Evolutionary conservation across 2,797 vertebrate species (phyloP), one percentile per base, ranked within the genome.

Genomic region (Pygocentrus nattereri): DNA sequence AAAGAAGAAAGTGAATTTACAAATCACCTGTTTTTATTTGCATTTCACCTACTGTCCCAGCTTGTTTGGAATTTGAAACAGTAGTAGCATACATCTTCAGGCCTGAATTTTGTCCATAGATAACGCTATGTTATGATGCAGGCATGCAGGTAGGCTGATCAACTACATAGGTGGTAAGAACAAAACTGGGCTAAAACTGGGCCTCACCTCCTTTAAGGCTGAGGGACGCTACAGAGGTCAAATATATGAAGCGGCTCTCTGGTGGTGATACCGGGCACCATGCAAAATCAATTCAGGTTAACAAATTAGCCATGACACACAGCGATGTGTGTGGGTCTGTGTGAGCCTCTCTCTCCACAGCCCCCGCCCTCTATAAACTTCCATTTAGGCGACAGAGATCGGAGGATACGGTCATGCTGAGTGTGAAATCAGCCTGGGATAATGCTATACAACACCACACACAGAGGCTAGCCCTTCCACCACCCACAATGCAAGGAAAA

Each of bases 271-370:
- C 49, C 52, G 50, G 38, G 21, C 23, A 82, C 64, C 80, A 64
- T 82, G 80, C 54, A 71, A 74, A 82, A 82, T 82, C 67, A 71
- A 82, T 82, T 82, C 19, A 70, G 74, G 41, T 76, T 82, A 76
- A 82, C 80, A 82, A 82, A 82, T 76, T 82, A 38, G 56, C 74
- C 80, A 82, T 82, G 80, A 82, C 74, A 54, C 16, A 21, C 70
- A 54, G 52, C 58, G 21, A 58, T 52, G 19, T 76, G 73, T 69
- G 71, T 56, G 72, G 61, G 52, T 44, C 44, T 49, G 34, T 59
- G 47, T 69, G 25, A 50, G 62, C 49, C 41, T 58, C 30, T 64
- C 56, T 74, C n/a, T 74, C 70, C 16, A 59, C 21, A 34, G 76
- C 38, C 27, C 47, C 78, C 49, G 27, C 47, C 65, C 69, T 62